Conservation (phyloP, 2,888 invertebrate genomes). For the Megalurothrips usitatus region DNA sequence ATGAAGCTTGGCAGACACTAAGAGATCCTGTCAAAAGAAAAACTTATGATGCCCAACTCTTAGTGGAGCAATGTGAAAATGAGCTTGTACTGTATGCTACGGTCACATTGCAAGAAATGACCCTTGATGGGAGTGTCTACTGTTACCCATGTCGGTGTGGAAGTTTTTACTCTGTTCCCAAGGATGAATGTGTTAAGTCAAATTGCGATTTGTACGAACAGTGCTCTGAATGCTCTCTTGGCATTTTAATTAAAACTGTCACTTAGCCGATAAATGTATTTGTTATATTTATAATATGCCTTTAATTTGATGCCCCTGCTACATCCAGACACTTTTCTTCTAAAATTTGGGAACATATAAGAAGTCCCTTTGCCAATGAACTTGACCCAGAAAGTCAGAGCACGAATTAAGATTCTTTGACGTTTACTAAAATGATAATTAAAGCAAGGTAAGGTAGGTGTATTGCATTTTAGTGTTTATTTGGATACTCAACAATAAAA, state of each 20-base stretch:
- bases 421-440: neutral
- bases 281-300: neutral
- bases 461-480: neutral
- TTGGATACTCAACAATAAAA: neutral
- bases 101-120: neutral
- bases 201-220: neutral
- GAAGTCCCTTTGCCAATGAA: no score
- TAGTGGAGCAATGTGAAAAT: neutral
- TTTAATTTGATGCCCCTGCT: neutral
- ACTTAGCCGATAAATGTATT: neutral
- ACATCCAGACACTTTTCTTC: neutral
- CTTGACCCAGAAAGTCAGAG: neutral
- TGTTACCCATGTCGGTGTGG: constrained; percentile 68
- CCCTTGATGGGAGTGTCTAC: constrained; percentile 44
- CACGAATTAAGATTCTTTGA: neutral
- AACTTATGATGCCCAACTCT: constrained; percentile 56
- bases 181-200: constrained; percentile 39
- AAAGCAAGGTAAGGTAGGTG: neutral
- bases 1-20: constrained; percentile 67
- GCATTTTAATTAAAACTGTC: neutral
- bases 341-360: no score
- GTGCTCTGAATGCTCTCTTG: neutral
- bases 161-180: constrained; percentile 53
- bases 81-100: neutral
- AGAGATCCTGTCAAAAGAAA: constrained; percentile 57